Evolutionary conservation across 2,888 invertebrate species (phyloP).

Genomic region (Platynereis dumerilii): DNA sequence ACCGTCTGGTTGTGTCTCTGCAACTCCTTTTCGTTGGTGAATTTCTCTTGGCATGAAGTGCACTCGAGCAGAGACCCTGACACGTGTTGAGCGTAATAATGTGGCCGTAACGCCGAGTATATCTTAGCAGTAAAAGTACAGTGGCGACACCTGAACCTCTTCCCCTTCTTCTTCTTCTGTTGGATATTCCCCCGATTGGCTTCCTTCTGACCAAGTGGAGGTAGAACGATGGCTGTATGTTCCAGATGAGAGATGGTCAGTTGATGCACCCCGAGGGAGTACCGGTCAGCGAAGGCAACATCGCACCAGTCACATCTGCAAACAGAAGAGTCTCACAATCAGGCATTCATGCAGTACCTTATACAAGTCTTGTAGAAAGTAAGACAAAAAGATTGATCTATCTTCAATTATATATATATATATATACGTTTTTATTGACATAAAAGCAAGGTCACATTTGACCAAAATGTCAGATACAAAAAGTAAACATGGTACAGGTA

Average conservation of each 20-base stretch:
- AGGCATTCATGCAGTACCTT: no score
- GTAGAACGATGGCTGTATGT: background rate
- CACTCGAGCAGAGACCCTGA: slow-evolving; percentile 45
- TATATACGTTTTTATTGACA: no score
- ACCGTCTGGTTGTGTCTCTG: slow-evolving; percentile 21
- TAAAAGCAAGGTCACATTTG: no score
- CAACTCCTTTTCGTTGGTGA: slow-evolving; percentile 34
- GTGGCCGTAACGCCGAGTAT: slow-evolving; percentile 49
- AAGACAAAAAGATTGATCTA: no score
- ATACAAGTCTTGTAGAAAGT: no score
- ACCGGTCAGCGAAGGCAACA: slow-evolving; percentile 39
- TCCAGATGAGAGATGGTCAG: slow-evolving; percentile 34
- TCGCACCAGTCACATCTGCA: slow-evolving; percentile 44
- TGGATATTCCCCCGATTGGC: background rate
- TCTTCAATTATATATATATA: no score
- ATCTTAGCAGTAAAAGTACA: slow-evolving; percentile 47
- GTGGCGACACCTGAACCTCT: slow-evolving; percentile 45
- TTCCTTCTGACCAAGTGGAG: background rate
- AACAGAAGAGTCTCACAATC: no score
- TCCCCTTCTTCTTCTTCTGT: slow-evolving; percentile 9
- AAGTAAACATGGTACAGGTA: no score
- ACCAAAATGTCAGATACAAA: no score
- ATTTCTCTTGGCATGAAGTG: slow-evolving; percentile 49
- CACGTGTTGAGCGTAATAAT: slow-evolving; percentile 50
- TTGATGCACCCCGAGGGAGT: slow-evolving; percentile 35